phyloP scores from a whole-genome alignment of 2,888 invertebrate genomes.

The Entomobrya multifasciata region DNA sequence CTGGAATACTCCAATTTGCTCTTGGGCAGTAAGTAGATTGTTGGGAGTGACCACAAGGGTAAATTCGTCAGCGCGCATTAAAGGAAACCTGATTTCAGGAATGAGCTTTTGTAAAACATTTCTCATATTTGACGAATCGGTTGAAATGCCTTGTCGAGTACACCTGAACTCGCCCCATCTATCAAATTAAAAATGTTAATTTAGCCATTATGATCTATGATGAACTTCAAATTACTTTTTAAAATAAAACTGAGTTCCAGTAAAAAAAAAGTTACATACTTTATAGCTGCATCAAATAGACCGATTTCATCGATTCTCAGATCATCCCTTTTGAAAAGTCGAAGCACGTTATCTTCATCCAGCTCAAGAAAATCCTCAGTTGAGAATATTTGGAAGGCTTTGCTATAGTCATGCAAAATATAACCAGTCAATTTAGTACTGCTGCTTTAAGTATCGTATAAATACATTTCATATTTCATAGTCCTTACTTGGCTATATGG shows the following conservation, averaged over 20 bases:
- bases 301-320: constrained; percentile 48
- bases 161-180: constrained; percentile 50
- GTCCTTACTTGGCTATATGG: constrained; percentile 63
- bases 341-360: background rate
- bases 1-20: constrained; percentile 18
- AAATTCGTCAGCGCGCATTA: constrained; percentile 34
- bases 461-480: no score
- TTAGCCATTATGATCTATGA: no score
- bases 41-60: background rate
- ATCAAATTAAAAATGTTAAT: background rate
- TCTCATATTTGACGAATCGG: constrained; percentile 16
- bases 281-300: constrained; percentile 47
- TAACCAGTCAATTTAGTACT: no score
- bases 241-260: no score
- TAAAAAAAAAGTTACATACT: constrained; percentile 40
- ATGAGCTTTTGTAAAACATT: background rate
- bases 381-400: constrained; percentile 54
- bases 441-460: no score
- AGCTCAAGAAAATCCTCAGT: constrained; percentile 39
- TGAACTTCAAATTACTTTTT: background rate
- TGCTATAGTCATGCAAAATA: no score
- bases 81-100: constrained; percentile 50
- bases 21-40: constrained; percentile 5
- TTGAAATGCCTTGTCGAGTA: background rate
- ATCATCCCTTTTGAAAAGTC: constrained; percentile 50